Base-by-base conservation (phyloP, 2,113 vertebrate species). In the Trematocara nigrifrons region DNA sequence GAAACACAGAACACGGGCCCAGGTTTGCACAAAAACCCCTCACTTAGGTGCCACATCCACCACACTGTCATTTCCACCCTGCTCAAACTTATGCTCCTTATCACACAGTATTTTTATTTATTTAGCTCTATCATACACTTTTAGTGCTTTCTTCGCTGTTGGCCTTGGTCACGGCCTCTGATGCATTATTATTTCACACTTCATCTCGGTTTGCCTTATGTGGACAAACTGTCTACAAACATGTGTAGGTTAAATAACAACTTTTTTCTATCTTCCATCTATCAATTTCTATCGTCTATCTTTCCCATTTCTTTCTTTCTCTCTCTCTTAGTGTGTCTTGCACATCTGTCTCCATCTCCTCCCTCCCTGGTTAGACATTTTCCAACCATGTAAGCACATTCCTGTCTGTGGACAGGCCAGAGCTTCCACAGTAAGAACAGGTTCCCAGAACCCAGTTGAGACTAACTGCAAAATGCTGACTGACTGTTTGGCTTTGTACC, bases 331-430 rank as follows among this genome's bases (percentile, higher is more conserved):
- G 42, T 74, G 61, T 81, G 79, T 88, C 64, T 85, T 84, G 76
- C 86, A 89, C 80, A 66, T 91, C 88, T 89, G 81, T 91, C 82
- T 90, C 71, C 52, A 59, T 90, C 83, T 86, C 79, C 82, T 84
- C 83, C 80, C 85, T 83, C 83, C 33, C 66, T 86, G 54, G 61
- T 91, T 89, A 54, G 80, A 81, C 79, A 91, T 94, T 94, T 95
- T 95, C 95, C 93, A 94, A 87, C 89, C 76, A 54, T 93, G 90
- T 94, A 96, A 96, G 95, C 94, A 95, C 93, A 95, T 96, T 96
- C 95, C 91, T 93, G 77, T 51, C 80, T 90, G 85, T 86, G 89
- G 91, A 94, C 88, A 80, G 90, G 64, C 84, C 83, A 57, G 74
- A 74, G 81, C 89, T 93, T 89, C 90, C 79, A 89, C 88, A 89